Evolutionary conservation across 2,113 vertebrate species (phyloP), one percentile per base, ranked within the genome.

Genomic region (Calidris pugnax): DNA sequence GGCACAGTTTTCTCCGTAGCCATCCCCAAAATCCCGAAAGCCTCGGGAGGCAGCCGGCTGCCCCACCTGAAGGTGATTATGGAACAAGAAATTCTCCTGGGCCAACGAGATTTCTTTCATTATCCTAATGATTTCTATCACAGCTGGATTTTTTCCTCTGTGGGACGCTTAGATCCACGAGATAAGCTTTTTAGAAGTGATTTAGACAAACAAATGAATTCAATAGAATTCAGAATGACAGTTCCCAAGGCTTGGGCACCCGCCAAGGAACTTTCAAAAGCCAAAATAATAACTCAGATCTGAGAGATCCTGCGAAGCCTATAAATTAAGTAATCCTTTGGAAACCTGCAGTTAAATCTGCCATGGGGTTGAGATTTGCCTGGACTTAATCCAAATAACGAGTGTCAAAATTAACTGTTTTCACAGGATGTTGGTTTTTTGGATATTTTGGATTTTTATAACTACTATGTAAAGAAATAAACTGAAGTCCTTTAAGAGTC

Each of bases 141-240:
- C 90, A 93, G 85, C 81, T 91, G 91, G 85, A 28, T 51, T 92
- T 92, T 92, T 95, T 77, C 84, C 84, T 86, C 92, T 74, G 37
- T 68, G 73, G 91, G 86, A 82, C 9, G 57, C 91, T 94, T 76
- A 91, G 56, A 91, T 93, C 48, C 6, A 12, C 9, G 28, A 89
- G 81, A 86, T 14, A 68, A 95, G 74, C 72, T 45, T 90, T 43
- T 83, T 55, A 92, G 86, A 89, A 92, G 93, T 32, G 1, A 94
- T 91, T 97, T 91, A 96, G 96, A 86, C 91, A 96, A 95, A 96
- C 63, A 78, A 81, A 88, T 63, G 76, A 93, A 95, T 95, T 93
- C 59, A 86, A 27, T 24, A 45, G 67, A 94, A 91, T 94, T 93
- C 64, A 56, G 51, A 95, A 48, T 85, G 85, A 91, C 87, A 90